A percentile compares a stretch with the other conserved stretches of the same genome.
Conservation (phyloP, 2,888 invertebrate species). For the Heliconius sara region DNA sequence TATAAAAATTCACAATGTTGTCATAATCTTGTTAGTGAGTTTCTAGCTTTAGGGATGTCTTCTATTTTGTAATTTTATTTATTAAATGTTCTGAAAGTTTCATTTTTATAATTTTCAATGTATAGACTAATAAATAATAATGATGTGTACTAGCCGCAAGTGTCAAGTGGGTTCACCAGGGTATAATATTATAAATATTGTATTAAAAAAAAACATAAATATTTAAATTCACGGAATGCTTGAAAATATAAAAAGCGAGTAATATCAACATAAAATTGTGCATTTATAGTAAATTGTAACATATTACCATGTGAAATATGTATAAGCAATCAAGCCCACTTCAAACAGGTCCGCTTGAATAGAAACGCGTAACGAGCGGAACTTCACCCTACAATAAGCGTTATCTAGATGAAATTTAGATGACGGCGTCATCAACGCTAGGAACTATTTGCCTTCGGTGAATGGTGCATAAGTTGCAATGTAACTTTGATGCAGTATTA, state of each 20-base stretch:
- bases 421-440: constrained; percentile 38
- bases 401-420: constrained; percentile 47
- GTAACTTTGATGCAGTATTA: constrained; percentile 19
- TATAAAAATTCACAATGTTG: too few relatives aligned
- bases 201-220: too few relatives aligned
- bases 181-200: too few relatives aligned
- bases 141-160: too few relatives aligned
- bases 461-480: constrained; percentile 31
- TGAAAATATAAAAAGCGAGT: background rate
- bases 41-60: too few relatives aligned
- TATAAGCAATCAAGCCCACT: constrained; percentile 68
- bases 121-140: too few relatives aligned
- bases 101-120: too few relatives aligned
- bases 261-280: constrained; percentile 45
- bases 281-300: constrained; percentile 60
- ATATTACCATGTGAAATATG: constrained; percentile 63
- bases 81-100: too few relatives aligned
- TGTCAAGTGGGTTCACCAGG: too few relatives aligned
- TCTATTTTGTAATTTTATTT: too few relatives aligned
- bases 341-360: constrained; percentile 65
- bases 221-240: background rate
- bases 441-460: constrained; percentile 29
- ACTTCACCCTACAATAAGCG: constrained; percentile 54
- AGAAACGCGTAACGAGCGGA: constrained; percentile 59
- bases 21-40: too few relatives aligned